Conservation (phyloP, 2,888 invertebrate species). For the Drosophila prostipennis region DNA sequence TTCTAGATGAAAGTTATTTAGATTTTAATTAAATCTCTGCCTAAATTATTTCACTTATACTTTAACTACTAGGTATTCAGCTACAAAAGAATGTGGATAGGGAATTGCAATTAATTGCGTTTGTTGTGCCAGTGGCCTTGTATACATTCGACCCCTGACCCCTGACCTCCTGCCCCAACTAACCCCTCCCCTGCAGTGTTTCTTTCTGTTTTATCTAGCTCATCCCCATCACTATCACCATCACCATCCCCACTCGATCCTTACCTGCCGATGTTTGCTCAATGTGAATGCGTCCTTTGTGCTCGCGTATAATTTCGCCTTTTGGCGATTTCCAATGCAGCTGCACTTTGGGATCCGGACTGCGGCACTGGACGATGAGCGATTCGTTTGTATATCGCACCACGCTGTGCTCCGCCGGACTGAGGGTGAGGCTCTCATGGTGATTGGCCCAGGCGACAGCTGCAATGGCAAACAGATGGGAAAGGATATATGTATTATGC, state of each 20-base stretch:
- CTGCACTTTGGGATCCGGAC: slow-evolving; percentile 73
- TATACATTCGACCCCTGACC: slow-evolving; percentile 21
- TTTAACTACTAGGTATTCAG: background rate
- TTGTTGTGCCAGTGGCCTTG: slow-evolving; percentile 61
- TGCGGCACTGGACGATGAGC: slow-evolving; percentile 84
- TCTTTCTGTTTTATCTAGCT: slow-evolving; percentile 16
- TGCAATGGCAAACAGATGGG: slow-evolving; percentile 42
- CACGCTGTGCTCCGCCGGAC: slow-evolving; percentile 81
- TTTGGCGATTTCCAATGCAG: slow-evolving; percentile 84
- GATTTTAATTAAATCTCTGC: too few relatives aligned
- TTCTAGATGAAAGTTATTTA: background rate
- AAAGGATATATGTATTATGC: background rate
- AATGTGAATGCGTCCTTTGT: slow-evolving; percentile 84
- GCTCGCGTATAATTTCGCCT: slow-evolving; percentile 82
- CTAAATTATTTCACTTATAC: background rate
- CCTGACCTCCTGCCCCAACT: slow-evolving; percentile 11
- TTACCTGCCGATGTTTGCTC: slow-evolving; percentile 81
- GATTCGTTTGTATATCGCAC: slow-evolving; percentile 84
- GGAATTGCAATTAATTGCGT: slow-evolving; percentile 72
- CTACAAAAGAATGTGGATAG: slow-evolving; percentile 28
- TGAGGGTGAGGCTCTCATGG: slow-evolving; percentile 80
- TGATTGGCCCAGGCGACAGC: slow-evolving; percentile 78
- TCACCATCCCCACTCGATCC: slow-evolving; percentile 18
- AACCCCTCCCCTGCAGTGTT: background rate
- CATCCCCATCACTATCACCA: background rate